Evolutionary conservation across 2,113 vertebrate genomes (phyloP).

Genomic region (Typhlomys cinereus): DNA sequence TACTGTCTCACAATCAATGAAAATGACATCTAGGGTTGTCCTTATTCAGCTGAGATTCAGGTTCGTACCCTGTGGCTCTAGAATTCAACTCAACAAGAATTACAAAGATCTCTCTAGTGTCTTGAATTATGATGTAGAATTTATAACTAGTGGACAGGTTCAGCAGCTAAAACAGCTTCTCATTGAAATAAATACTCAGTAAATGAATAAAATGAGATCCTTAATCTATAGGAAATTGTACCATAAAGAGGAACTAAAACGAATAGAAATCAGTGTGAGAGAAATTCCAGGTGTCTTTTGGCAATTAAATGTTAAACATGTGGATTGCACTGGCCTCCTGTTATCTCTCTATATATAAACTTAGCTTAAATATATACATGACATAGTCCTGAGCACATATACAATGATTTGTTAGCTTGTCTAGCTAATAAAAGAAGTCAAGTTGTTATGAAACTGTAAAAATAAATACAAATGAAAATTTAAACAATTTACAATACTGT

Average conservation of each 20-base stretch:
- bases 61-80: constrained; percentile 17
- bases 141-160: background rate
- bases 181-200: background rate
- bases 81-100: constrained; percentile 20
- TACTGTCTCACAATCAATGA: background rate
- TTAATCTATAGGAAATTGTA: background rate
- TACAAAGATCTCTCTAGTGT: background rate
- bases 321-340: background rate
- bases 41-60: background rate
- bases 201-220: background rate
- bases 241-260: background rate
- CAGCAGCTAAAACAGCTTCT: background rate
- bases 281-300: background rate
- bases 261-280: background rate
- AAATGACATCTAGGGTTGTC: background rate
- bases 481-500: background rate
- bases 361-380: background rate
- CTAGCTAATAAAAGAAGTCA: background rate
- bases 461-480: background rate
- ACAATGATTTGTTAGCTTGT: background rate
- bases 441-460: background rate
- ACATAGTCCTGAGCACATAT: background rate
- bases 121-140: background rate
- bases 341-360: background rate
- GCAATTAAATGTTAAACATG: background rate